Conservation (phyloP, 2,888 invertebrate species). For the Celastrina argiolus region DNA sequence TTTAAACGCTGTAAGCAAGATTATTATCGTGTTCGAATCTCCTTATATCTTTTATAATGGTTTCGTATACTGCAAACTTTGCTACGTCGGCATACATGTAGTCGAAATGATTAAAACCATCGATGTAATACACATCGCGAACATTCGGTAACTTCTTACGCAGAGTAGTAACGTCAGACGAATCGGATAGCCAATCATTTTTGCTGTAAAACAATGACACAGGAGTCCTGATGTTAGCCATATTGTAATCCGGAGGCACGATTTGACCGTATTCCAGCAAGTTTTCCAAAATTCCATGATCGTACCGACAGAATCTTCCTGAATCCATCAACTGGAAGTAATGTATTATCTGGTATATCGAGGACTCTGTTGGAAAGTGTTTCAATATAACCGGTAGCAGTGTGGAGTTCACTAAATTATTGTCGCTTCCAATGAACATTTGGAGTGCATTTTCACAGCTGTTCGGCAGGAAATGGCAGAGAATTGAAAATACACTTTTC, state of each 20-base stretch:
- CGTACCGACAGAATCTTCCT: conserved; percentile 53
- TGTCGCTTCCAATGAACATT: conserved; percentile 45
- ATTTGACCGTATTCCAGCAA: conserved; percentile 59
- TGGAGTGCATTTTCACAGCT: conserved; percentile 48
- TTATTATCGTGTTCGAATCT: conserved; percentile 32
- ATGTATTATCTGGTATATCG: conserved; percentile 69
- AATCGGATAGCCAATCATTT: conserved; percentile 67
- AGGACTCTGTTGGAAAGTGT: conserved; percentile 79
- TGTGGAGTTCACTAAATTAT: conserved; percentile 52
- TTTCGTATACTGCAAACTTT: conserved; percentile 68
- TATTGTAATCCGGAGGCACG: conserved; percentile 53
- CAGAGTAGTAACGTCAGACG: conserved; percentile 64
- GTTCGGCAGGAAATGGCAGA: conserved; percentile 43
- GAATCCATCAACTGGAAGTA: conserved; percentile 58
- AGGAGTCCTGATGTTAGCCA: conserved; percentile 46
- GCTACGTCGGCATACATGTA: conserved; percentile 80
- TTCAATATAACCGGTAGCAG: conserved; percentile 78
- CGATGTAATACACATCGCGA: conserved; percentile 63
- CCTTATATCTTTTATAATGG: conserved; percentile 48
- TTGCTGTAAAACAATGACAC: conserved; percentile 53
- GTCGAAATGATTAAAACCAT: conserved; percentile 81
- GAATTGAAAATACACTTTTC: conserved; percentile 41
- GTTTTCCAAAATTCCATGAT: conserved; percentile 48
- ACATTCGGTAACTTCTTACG: conserved; percentile 68
- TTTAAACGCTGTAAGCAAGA: not conserved